Base-by-base conservation (phyloP, 2,888 invertebrate species). In the Epirrhoe alternata region DNA sequence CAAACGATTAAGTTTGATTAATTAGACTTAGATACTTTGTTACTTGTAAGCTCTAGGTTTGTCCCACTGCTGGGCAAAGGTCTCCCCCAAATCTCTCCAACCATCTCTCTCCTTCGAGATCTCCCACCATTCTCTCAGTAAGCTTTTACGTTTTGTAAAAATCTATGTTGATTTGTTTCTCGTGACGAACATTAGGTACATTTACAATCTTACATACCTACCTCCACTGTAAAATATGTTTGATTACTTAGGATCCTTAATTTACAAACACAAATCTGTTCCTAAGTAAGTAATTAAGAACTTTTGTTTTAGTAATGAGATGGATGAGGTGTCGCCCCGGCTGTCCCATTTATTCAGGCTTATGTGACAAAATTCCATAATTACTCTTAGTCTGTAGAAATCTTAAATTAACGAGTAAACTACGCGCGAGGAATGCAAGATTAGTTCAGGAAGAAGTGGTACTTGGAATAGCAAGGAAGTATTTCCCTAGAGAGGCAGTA, bases 381-480 rank as follows among this genome's bases (percentile, higher is more conserved):
- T 75, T 74, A 73, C 61, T 71, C 65, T 65, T 63, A 74, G 68
- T 65, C 59, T 14, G 73, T 74, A 64, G 67, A 77, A 76, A 77
- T 77, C 75, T 79, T 80, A 77, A 77, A 79, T 77, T 74, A 81
- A 74, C 69, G 72, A 77, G 77, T 75, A 53, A 73, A 76, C 77
- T 74, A 75, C 75, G 75, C 68, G 70, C 61, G 57, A 61, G 61
- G 80, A 80, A 80, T 81, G 72, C 70, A 57, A 72, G 75, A 80
- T 80, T 73, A 74, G 71, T 72, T 68, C 50, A 62, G 52, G 67
- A 49, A 38, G 52, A 60, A 66, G 59, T 59, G 66, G 56, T 55
- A 56, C 63, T 63, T 66, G 52, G 60, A 63, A 63, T 56, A 63
- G 59, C 47, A 60, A 61, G 53, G 61, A 58, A 63, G 67, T 47